phyloP scores from a whole-genome alignment of 2,113 vertebrate genomes.

The Plecturocebus donacophilus region DNA sequence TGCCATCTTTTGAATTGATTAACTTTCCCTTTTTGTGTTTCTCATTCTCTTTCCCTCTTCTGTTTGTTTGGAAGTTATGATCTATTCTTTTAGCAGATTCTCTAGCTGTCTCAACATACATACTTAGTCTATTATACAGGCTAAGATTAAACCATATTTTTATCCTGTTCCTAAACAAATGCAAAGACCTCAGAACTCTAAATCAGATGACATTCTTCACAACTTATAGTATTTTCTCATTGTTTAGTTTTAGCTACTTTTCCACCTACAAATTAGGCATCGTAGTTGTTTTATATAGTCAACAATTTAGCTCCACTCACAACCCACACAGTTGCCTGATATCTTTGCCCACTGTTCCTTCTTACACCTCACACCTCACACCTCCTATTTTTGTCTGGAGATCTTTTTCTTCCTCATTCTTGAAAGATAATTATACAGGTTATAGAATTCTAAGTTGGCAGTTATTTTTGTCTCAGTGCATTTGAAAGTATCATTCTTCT shows the following conservation, averaged over 20 bases:
- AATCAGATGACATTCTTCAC: background rate
- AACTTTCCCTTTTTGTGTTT: background rate
- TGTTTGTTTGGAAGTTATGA: background rate
- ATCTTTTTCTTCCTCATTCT: conserved; percentile 34
- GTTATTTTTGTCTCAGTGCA: background rate
- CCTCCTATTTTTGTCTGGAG: background rate
- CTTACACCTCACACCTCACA: background rate
- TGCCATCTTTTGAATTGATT: background rate
- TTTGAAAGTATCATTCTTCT: background rate
- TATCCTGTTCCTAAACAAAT: background rate
- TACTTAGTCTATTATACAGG: background rate
- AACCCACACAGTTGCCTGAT: background rate
- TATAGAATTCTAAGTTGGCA: background rate
- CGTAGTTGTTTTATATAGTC: background rate
- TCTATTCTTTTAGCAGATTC: background rate
- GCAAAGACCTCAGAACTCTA: background rate
- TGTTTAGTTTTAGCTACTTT: background rate
- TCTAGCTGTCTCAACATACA: background rate
- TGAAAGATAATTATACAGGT: conserved; percentile 28
- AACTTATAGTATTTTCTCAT: background rate
- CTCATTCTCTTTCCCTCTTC: background rate
- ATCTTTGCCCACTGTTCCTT: background rate
- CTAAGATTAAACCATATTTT: background rate
- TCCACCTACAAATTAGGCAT: background rate
- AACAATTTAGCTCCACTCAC: background rate